phyloP scores from a whole-genome alignment of 2,888 invertebrate genomes.

The Anarsia innoxiella region DNA sequence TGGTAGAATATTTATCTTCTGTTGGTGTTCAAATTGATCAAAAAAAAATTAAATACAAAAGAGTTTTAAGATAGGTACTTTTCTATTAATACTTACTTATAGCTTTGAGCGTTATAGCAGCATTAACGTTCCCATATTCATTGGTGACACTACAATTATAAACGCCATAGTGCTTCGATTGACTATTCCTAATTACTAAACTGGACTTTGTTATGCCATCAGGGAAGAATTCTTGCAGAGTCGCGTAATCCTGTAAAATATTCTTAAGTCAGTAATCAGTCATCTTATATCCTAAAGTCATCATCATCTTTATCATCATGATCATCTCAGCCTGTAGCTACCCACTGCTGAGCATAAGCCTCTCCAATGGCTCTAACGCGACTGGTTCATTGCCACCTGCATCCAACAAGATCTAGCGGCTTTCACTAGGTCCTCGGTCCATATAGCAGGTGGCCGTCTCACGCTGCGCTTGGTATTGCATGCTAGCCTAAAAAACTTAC shows the following conservation, averaged over 20 bases:
- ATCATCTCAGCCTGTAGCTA: no score
- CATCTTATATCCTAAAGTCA: not conserved
- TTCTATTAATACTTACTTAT: slow-evolving; percentile 94
- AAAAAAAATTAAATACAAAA: no score
- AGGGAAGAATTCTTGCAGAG: slow-evolving; percentile 80
- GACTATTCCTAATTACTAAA: slow-evolving; percentile 88
- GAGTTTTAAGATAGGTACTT: no score
- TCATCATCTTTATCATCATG: not conserved
- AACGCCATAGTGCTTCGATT: slow-evolving; percentile 89
- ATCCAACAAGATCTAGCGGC: no score
- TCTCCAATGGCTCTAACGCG: no score
- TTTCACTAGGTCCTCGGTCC: no score
- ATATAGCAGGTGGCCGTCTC: no score
- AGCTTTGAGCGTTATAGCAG: slow-evolving; percentile 87
- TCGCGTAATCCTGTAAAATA: slow-evolving; percentile 77
- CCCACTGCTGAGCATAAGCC: no score
- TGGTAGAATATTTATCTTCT: no score
- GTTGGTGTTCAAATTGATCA: no score
- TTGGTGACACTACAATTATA: slow-evolving; percentile 97
- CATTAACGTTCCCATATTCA: slow-evolving; percentile 89
- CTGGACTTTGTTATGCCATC: slow-evolving; percentile 87
- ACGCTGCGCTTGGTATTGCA: no score
- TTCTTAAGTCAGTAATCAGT: not conserved
- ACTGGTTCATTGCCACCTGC: no score
- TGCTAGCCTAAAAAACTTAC: slow-evolving; percentile 44